phyloP scores from a whole-genome alignment of 2,113 vertebrate species.

The Thalassarche chlororhynchos region DNA sequence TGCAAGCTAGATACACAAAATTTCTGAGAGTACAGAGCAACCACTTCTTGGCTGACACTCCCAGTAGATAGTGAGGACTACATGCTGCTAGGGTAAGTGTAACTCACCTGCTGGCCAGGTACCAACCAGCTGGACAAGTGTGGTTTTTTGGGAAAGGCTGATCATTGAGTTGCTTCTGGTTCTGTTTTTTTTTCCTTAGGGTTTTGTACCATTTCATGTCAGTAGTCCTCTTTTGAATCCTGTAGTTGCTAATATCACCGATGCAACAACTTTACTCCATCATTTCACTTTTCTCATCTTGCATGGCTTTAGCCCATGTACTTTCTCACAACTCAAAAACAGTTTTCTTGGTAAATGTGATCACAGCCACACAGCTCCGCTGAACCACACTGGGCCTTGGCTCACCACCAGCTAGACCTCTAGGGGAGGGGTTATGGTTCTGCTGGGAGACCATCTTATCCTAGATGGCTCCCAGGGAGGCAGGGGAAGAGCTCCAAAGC shows the following conservation, averaged over 20 bases:
- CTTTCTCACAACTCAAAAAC: neutral
- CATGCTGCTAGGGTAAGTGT: neutral
- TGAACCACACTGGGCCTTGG: neutral
- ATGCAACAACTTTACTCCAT: neutral
- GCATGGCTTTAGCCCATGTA: neutral
- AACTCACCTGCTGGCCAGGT: neutral
- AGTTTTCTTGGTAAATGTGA: neutral
- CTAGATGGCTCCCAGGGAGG: neutral
- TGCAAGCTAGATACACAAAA: neutral
- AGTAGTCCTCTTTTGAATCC: neutral
- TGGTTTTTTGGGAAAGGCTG: neutral
- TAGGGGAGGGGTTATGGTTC: neutral
- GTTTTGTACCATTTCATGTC: neutral
- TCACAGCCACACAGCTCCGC: neutral
- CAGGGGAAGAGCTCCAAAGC: neutral
- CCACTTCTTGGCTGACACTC: neutral
- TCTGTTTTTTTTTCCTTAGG: neutral
- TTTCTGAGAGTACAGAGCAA: neutral
- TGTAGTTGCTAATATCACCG: neutral
- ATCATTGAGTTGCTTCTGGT: neutral
- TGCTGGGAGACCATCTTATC: neutral
- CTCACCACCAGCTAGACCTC: neutral
- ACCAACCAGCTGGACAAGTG: neutral
- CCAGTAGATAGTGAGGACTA: rapidly evolving
- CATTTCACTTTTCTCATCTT: neutral